Percentiles rank a stretch among this genome's conserved stretches.
Evolutionary conservation across 1,140 invertebrate species (phyloP).

Genomic region (Lepidurus couesii): DNA sequence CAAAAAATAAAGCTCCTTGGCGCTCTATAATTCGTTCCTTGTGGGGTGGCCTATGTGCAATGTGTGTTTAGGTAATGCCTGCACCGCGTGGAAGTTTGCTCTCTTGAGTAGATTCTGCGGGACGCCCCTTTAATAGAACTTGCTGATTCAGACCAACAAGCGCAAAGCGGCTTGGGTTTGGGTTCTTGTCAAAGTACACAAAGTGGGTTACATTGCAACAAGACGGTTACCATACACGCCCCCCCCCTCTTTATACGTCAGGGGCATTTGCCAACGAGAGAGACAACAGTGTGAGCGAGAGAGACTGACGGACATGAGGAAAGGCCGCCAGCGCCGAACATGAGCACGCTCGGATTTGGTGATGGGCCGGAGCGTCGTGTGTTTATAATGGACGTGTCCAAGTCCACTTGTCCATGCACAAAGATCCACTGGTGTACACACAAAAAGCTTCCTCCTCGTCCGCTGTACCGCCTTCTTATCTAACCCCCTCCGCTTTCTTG

Average conservation of each 20-base stretch:
- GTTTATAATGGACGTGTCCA: background rate
- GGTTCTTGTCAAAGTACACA: slow-evolving; percentile 5
- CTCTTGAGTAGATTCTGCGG: slow-evolving; percentile 7
- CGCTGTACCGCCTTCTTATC: no score
- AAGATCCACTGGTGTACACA: background rate
- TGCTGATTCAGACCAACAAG: background rate
- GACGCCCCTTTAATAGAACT: slow-evolving; percentile 16
- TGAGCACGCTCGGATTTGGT: background rate
- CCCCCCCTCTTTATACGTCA: no score
- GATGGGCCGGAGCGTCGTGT: background rate
- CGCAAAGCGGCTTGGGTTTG: slow-evolving; percentile 1
- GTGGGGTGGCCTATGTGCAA: background rate
- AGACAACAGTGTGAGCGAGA: no score
- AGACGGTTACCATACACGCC: background rate
- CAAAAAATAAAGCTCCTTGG: background rate
- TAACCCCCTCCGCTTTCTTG: no score
- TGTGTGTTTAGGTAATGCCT: slow-evolving; percentile 19
- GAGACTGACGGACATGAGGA: background rate
- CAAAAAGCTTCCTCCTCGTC: no score
- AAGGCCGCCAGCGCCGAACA: background rate
- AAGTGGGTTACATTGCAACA: slow-evolving; percentile 1
- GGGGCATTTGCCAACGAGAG: no score
- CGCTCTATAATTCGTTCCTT: background rate
- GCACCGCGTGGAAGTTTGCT: slow-evolving; percentile 18
- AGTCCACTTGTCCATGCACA: background rate